These are phyloP conservation scores for Andinoacara biseriatus DNA, from an alignment of 2,113 vertebrate species.

Conservation along the genomic window DNA sequence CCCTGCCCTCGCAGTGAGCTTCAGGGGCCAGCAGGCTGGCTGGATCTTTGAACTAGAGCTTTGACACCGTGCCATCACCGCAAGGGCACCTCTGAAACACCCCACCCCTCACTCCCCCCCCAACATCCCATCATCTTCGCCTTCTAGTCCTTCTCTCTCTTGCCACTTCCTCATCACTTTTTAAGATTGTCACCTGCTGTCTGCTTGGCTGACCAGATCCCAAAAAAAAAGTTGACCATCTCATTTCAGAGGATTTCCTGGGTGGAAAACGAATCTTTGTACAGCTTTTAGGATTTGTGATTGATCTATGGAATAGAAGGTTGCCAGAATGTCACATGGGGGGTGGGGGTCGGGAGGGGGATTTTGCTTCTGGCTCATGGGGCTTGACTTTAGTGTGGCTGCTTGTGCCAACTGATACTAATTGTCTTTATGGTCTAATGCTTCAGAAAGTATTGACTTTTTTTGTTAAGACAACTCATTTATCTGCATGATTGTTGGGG, in stretches of 20 bases:
- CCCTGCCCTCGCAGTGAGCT: constrained; percentile 25
- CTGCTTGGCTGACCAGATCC: constrained; percentile 32
- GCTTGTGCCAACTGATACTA: constrained; percentile 20
- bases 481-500: background rate
- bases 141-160: constrained; percentile 7
- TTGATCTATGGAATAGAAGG: constrained; percentile 10
- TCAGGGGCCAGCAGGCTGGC: constrained; percentile 19
- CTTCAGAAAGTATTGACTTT: background rate
- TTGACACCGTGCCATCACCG: constrained; percentile 61
- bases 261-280: background rate
- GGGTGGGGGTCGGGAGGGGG: background rate
- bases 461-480: background rate
- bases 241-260: constrained; percentile 37
- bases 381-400: background rate
- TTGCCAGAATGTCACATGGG: background rate
- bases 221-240: constrained; percentile 11
- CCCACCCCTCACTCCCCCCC: background rate
- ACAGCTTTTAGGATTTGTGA: constrained; percentile 29
- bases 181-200: constrained; percentile 15
- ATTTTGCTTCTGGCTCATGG: background rate
- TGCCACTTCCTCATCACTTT: constrained; percentile 7
- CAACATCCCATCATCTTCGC: constrained; percentile 13
- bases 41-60: constrained; percentile 69
- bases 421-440: background rate
- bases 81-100: constrained; percentile 59